Evolutionary conservation across 2,888 invertebrate genomes (phyloP), one percentile per base, ranked within the genome.

Genomic region (Erebia epiphron): DNA sequence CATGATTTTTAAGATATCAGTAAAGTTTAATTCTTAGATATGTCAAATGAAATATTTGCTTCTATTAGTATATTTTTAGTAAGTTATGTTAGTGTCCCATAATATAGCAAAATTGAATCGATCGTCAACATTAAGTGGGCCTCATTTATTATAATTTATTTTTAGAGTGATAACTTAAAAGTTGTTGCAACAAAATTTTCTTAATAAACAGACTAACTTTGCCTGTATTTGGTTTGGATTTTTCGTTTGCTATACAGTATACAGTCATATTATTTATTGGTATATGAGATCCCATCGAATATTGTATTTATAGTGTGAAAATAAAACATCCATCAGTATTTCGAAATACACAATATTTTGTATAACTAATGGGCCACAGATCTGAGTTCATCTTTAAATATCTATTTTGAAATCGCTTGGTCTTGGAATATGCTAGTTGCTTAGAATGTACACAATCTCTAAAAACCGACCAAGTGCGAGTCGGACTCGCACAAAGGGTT

Each of bases 131-230:
- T 81, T 72, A 75, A 86, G 82, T 88, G 86, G 91, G 86, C 88
- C 87, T 90, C 85, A 82, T 86, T 86, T 83, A 86, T 84, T 90
- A 87, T 90, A 89, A 92, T 91, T 92, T 92, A 91, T 91, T 91
- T 87, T 91, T 86, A 88, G 84, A 90, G 90, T 91, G 82, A 91
- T 91, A 89, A 90, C 91, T 89, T 79, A 84, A 88, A 35, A 89
- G 91, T 91, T 91, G 90, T 91, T 92, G 87, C 91, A 90, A 88
- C 86, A 83, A 89, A 84, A 86, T 86, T 90, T 91, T 88, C 86
- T 87, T 88, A 91, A 92, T 92, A 92, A 92, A 92, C 89, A 90
- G 84, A 91, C 91, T 91, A 91, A 92, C 89, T 91, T 84, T 90
- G 88, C 89, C 89, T 91, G 87, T 81, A 89, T 26, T 86, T 88